Percentiles rank a stretch among this genome's conserved stretches.
These are phyloP conservation scores for Trematomus bernacchii DNA, from an alignment of 2,797 vertebrate genomes.

Conservation along the genomic window DNA sequence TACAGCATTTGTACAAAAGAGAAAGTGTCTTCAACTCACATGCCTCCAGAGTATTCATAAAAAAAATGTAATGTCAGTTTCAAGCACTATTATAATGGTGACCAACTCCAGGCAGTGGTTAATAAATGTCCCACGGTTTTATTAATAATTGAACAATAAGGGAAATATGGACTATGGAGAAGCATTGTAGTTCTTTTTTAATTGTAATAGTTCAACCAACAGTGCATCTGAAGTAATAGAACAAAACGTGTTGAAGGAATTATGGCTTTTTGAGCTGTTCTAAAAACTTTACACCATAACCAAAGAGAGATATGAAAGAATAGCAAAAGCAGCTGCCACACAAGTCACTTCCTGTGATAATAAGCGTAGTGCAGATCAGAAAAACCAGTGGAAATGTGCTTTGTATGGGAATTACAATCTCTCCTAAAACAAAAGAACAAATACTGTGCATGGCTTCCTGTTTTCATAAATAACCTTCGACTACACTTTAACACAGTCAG, in stretches of 20 bases:
- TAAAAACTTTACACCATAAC: neutral
- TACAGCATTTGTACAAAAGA: no score
- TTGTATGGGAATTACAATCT: constrained; percentile 37
- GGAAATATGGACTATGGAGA: neutral
- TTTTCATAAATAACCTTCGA: constrained; percentile 14
- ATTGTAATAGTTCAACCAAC: neutral
- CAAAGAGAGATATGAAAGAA: constrained; percentile 6
- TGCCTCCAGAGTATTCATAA: neutral
- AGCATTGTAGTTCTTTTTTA: constrained; percentile 11
- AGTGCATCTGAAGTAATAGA: neutral
- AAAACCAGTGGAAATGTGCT: constrained; percentile 30
- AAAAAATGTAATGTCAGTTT: neutral
- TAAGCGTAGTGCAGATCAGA: constrained; percentile 17
- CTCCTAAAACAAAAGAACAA: constrained; percentile 25
- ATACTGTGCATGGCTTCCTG: constrained; percentile 20
- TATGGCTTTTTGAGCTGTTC: neutral
- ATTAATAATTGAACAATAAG: no score
- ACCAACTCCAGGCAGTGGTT: neutral
- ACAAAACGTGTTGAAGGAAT: neutral
- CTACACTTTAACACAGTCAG: neutral
- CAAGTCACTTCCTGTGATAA: constrained; percentile 55
- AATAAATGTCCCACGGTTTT: neutral
- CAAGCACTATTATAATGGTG: neutral
- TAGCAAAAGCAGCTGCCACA: neutral
- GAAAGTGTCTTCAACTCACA: neutral